Evolutionary conservation across 2,113 vertebrate species (phyloP), one percentile per base, ranked within the genome.

Genomic region (Daboia siamensis): DNA sequence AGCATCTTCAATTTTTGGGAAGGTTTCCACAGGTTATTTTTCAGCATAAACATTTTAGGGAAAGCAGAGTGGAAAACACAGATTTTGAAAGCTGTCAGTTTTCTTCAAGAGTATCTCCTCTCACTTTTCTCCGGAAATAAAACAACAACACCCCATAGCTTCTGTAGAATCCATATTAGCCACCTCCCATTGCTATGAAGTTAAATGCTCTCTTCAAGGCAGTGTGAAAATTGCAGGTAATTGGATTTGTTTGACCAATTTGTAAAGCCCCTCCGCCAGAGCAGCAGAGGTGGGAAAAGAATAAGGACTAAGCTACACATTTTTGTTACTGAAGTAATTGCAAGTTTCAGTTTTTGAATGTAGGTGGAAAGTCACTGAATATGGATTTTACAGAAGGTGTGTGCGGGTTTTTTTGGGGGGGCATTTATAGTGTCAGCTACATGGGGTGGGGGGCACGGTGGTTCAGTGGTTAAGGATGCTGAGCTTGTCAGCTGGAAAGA

Each of bases 1-100:
- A 13, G 7, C 1, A 80, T 88, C 54, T 91, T 93, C 74, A 57
- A 93, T 96, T 95, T 95, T 91, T 95, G 93, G 94, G 94, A 96
- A 95, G 48, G 33, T 0, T 1, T 93, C 86, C 44, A 85, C 26
- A 92, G 92, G 44, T 12, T 59, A 29, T 86, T 69, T 46, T 59
- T 57, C 7, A 59, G 61, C 64, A 92, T 86, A 92, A 95, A 0
- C 0, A 8, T 94, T 46, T 91, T 94, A 74, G 94, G 74, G 94
- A 84, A 44, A 46, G 56, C 23, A 46, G 10, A 24, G 39, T 59
- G 56, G 15, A 46, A 89, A 89, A 17, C 23, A 13, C 56, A 46
- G 56, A 59, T 89, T 89, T 57, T 23, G 56, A 44, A 46, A 89
- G 56, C 56, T 11, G 23, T 89, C 12, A 20, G 56, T 89, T 89